A percentile compares a stretch with the other conserved stretches of the same genome.
These are phyloP conservation scores for Agriotes lineatus DNA, from an alignment of 2,888 invertebrate genomes.

Conservation along the genomic window DNA sequence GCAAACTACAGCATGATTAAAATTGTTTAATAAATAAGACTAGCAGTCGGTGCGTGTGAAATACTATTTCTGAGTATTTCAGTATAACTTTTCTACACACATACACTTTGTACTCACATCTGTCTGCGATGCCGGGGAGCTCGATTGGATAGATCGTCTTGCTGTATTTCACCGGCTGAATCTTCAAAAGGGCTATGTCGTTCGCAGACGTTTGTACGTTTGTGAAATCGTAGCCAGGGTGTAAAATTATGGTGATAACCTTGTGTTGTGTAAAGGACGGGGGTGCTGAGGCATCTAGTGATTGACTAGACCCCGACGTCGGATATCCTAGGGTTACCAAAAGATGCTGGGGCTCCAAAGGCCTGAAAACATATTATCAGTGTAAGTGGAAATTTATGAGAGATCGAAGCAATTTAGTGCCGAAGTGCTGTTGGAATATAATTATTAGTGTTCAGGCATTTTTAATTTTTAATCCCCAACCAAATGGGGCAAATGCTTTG, in stretches of 20 bases:
- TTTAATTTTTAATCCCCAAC: no score
- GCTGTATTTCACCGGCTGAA: slow-evolving; percentile 37
- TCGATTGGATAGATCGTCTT: slow-evolving; percentile 46
- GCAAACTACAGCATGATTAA: no score
- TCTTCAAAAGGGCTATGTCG: slow-evolving; percentile 37
- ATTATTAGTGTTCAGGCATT: no score
- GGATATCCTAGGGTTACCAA: slow-evolving; percentile 30
- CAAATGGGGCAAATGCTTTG: no score
- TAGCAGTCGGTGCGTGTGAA: no score
- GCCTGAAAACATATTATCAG: slow-evolving; percentile 35
- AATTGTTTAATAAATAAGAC: no score
- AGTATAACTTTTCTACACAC: no score
- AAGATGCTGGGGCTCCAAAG: slow-evolving; percentile 33
- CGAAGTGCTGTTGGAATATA: no score
- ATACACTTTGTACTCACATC: slow-evolving; percentile 43
- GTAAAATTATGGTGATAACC: slow-evolving; percentile 32
- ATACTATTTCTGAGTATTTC: no score
- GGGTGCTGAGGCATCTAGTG: background rate
- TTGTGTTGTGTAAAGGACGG: background rate
- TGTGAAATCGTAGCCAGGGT: slow-evolving; percentile 37
- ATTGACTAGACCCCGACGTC: background rate
- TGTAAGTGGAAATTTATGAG: background rate
- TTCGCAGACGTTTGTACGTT: slow-evolving; percentile 26
- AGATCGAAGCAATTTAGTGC: background rate
- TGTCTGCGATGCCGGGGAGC: slow-evolving; percentile 35